Conservation (phyloP, 2,797 vertebrate genomes). For the Sebastolobus alascanus region DNA sequence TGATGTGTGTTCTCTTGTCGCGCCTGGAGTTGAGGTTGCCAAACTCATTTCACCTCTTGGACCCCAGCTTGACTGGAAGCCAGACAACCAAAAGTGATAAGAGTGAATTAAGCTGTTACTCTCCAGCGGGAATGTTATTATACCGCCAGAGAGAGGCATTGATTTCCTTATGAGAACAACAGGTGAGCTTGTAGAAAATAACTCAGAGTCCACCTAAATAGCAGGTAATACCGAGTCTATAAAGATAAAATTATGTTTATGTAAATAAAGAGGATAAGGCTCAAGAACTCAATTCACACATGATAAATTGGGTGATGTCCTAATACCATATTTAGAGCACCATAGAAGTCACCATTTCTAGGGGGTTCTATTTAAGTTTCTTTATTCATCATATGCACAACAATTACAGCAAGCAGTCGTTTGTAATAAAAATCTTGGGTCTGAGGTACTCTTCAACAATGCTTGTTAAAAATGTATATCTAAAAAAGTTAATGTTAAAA, state of each 20-base stretch:
- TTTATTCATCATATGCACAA: too few species aligned
- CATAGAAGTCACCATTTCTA: constrained; percentile 49
- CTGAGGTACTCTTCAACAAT: too few species aligned
- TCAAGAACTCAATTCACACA: constrained; percentile 59
- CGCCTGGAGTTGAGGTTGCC: constrained; percentile 84
- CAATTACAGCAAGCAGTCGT: too few species aligned
- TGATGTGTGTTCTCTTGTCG: constrained; percentile 86
- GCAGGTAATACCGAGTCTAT: constrained; percentile 65
- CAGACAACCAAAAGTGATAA: constrained; percentile 88
- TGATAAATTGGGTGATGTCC: constrained; percentile 64
- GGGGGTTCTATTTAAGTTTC: constrained; percentile 21
- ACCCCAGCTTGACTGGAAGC: constrained; percentile 86
- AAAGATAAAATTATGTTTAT: constrained; percentile 73
- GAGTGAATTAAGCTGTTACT: constrained; percentile 84
- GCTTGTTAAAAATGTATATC: too few species aligned
- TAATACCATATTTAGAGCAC: constrained; percentile 60
- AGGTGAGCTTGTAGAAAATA: constrained; percentile 82
- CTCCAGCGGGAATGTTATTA: constrained; percentile 86
- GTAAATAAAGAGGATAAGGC: constrained; percentile 69
- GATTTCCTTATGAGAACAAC: constrained; percentile 86
- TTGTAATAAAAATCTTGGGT: too few species aligned
- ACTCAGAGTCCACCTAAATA: constrained; percentile 69
- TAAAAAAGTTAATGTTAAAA: too few species aligned
- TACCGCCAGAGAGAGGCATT: constrained; percentile 81
- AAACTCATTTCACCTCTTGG: constrained; percentile 91